Evolutionary conservation across 2,888 invertebrate genomes (phyloP), one percentile per base, ranked within the genome.

Genomic region (Agrenia bidenticulata): DNA sequence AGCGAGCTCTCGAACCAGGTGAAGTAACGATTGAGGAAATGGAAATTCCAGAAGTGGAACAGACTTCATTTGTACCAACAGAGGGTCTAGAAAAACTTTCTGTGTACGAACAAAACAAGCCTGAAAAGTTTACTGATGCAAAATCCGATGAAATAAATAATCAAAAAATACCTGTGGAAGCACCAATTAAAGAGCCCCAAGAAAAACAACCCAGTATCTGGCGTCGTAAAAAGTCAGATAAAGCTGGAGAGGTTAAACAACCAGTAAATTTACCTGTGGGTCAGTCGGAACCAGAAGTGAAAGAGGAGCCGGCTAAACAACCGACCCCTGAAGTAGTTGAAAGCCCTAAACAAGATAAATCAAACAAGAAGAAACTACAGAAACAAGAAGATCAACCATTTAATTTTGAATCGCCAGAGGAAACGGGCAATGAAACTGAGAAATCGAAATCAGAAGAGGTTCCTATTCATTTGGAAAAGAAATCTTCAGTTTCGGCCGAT

Each of bases 1-100:
- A 32, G 11, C 15, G 4, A 7, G 21, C 23, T 49, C 7, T 7
- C 9, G 19, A 21, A 15, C 26, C 49, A 54, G 37, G 26, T 7
- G 50, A 60, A 55, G 24, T 55, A 9, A 63, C 58, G 21, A 39
- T 53, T 27, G 54, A 50, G 11, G 55, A 65, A 7, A 61, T 42
- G 19, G 56, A 55, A 27, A 63, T 26, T 21, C 55, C 62, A 56
- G 42, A 50, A 55, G 60, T 4, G 4, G 32, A 32, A 32, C n/a
- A n/a, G n/a, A n/a, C n/a, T n/a, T n/a, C n/a, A n/a, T n/a, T n/a
- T n/a, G n/a, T n/a, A n/a, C n/a, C n/a, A n/a, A n/a, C n/a, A n/a
- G n/a, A n/a, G n/a, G n/a, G n/a, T n/a, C n/a, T n/a, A n/a, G n/a
- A n/a, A n/a, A n/a, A n/a, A n/a, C n/a, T n/a, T n/a, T n/a, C n/a